Evolutionary conservation across 2,888 invertebrate species (phyloP), one percentile per base, ranked within the genome.

Genomic region (Melieria picta): DNA sequence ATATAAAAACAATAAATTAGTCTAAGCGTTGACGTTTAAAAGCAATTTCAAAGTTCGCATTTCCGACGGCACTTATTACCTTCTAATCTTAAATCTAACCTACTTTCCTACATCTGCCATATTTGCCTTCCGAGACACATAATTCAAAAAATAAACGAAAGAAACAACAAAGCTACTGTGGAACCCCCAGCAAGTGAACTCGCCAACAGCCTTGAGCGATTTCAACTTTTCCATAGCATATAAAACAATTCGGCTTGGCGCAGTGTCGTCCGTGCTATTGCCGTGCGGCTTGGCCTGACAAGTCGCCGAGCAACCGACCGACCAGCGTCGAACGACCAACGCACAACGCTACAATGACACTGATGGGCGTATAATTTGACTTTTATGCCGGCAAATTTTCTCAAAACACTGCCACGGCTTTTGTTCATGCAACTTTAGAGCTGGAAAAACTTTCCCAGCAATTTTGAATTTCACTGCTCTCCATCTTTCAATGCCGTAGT

Each of bases 341-440:
- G 30, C 30, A 30, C 30, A 30, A 30, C 30, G 30, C 30, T 30
- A 30, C 30, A 30, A 30, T 30, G 30, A 7, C 52, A 52, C 52
- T 52, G 52, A 52, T 52, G 9, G 6, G 13, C 52, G 9, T 52
- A 52, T 52, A 52, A 52, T 52, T 7, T 52, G 52, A 52, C 52
- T 52, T 52, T 5, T 52, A 52, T 52, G 52, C 52, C 52, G 13
- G 52, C 5, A 52, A 52, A 52, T 52, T 52, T 52, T 6, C 52
- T n/a, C 52, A 52, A 11, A 52, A 52, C 13, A 50, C 50, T 30
- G 30, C 2, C 30, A 30, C 30, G 30, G 30, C 9, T 7, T 43
- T 61, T 61, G 61, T 43, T 61, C 45, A 61, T 45, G 42, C 45
- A 61, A 61, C 61, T 61, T 61, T 61, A 11, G 61, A 63, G 48